These are phyloP conservation scores for Meloidogyne chitwoodi DNA, from an alignment of 1,140 invertebrate species.

Conservation along the genomic window DNA sequence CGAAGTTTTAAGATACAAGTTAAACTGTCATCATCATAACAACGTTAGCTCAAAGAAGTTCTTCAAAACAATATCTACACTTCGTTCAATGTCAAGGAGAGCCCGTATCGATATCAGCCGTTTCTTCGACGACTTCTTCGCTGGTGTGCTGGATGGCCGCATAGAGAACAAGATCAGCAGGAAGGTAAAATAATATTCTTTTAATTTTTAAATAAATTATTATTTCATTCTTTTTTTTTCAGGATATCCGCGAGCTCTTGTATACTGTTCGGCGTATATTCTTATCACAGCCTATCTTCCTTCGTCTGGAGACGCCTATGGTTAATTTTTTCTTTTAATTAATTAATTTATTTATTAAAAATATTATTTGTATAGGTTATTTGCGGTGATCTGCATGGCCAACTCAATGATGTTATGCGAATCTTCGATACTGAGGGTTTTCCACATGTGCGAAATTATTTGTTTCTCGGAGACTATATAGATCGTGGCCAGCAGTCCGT, in stretches of 20 bases:
- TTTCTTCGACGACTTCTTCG: background rate
- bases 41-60: no score
- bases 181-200: background rate
- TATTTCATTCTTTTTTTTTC: background rate
- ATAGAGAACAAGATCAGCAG: background rate
- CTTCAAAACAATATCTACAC: no score
- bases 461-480: conserved; percentile 18
- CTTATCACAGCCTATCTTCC: background rate
- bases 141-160: background rate
- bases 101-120: background rate
- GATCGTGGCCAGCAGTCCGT: conserved; percentile 29
- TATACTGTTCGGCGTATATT: background rate
- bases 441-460: background rate
- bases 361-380: no score
- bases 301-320: background rate
- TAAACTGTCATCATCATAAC: no score
- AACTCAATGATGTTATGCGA: background rate
- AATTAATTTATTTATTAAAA: no score
- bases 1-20: no score
- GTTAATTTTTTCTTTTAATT: no score
- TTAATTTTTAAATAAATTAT: background rate
- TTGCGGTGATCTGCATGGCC: background rate
- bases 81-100: background rate
- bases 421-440: background rate
- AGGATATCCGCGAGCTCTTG: background rate